phyloP scores from a whole-genome alignment of 2,888 invertebrate genomes.

The Nomada fucata region DNA sequence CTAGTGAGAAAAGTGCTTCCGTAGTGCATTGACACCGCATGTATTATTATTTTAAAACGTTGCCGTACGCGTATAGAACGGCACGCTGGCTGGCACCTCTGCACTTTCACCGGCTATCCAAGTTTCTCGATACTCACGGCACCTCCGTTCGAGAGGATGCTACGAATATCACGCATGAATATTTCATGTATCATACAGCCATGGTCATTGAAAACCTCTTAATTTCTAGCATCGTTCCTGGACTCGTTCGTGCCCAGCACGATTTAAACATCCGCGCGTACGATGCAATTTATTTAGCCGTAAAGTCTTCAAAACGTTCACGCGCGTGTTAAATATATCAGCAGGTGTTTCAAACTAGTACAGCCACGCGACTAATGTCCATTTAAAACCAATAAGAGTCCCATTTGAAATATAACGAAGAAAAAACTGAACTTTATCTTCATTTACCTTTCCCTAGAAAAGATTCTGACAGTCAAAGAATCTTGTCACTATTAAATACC shows the following conservation, averaged over 20 bases:
- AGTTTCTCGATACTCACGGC: constrained; percentile 60
- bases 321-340: neutral
- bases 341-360: neutral
- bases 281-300: neutral
- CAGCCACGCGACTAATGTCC: neutral
- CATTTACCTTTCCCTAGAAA: too few species aligned
- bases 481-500: too few species aligned
- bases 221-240: constrained; percentile 10
- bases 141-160: constrained; percentile 44
- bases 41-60: constrained; percentile 52
- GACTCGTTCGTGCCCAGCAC: neutral
- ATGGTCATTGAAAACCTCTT: constrained; percentile 23
- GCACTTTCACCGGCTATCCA: constrained; percentile 69
- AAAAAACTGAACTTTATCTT: too few species aligned
- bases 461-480: too few species aligned
- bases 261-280: neutral
- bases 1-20: constrained; percentile 31
- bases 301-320: neutral
- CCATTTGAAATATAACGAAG: too few species aligned
- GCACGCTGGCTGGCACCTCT: constrained; percentile 34
- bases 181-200: constrained; percentile 42
- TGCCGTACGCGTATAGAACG: constrained; percentile 36
- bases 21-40: constrained; percentile 32
- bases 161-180: constrained; percentile 52
- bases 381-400: neutral